phyloP scores from a whole-genome alignment of 2,797 vertebrate species.

The Octomys mimax region DNA sequence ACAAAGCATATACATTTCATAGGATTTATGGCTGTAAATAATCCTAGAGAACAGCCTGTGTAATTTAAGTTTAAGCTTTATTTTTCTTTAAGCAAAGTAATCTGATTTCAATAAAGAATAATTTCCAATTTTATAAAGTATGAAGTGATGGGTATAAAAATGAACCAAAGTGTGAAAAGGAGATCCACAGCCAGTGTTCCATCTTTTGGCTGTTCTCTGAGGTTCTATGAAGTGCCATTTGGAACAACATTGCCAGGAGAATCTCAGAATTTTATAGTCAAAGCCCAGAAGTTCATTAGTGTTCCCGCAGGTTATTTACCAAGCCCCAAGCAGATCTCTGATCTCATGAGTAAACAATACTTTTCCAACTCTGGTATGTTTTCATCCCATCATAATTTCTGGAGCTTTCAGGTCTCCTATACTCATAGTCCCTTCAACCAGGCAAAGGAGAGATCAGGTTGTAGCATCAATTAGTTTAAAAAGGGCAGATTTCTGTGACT shows the following conservation, averaged over 20 bases:
- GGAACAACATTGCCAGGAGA: too few species aligned
- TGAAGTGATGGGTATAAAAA: background rate
- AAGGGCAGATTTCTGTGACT: background rate
- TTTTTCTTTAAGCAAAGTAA: slow-evolving; percentile 9
- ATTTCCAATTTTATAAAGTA: background rate
- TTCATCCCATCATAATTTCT: background rate
- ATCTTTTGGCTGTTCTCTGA: background rate
- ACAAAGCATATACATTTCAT: background rate
- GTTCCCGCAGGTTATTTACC: background rate
- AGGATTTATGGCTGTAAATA: slow-evolving; percentile 20
- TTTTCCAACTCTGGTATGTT: background rate
- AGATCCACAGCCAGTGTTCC: background rate
- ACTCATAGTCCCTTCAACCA: background rate
- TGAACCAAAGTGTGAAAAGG: background rate
- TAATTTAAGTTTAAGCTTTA: slow-evolving; percentile 5
- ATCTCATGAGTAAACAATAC: background rate
- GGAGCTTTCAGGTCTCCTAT: background rate
- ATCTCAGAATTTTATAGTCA: background rate
- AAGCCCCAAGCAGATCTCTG: background rate
- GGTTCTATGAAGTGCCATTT: background rate
- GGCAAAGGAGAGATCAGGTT: slow-evolving; percentile 7
- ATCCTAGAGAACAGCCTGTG: background rate
- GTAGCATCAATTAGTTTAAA: slow-evolving; percentile 21
- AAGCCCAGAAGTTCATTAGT: background rate
- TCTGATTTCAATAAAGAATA: slow-evolving; percentile 20